Evolutionary conservation across 2,113 vertebrate species (phyloP), one percentile per base, ranked within the genome.

Genomic region (Triplophysa tibetana): DNA sequence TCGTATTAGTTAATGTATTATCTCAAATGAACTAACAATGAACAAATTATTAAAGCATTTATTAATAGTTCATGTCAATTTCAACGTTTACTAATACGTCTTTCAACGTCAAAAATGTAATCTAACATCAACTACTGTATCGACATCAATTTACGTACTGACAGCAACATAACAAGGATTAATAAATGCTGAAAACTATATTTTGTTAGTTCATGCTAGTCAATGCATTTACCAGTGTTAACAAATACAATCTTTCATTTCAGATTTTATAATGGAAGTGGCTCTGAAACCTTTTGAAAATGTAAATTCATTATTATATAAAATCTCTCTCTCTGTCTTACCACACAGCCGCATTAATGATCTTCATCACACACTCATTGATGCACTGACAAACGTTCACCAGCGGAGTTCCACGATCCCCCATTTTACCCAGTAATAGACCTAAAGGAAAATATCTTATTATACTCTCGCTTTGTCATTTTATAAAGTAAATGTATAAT

Each of bases 331-430:
- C 3, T 45, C 43, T 67, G 86, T 6, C 43, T 91, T 88, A 96
- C 95, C 95, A 96, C 4, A 96, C 95, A 0, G 95, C 95, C 26
- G 95, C 93, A 0, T 95, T 95, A 83, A 96, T 95, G 50, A 96
- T 94, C 84, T 95, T 95, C 95, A 96, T 96, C 0, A 96, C 95
- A 0, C 95, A 95, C 84, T 96, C 95, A 0, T 96, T 96, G 83
- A 96, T 92, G 2, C 95, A 95, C 90, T 95, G 95, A 88, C 95
- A 96, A 2, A 96, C 94, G 1, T 92, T 96, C 2, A 96, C 89
- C 80, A 96, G 86, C 0, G 95, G 95, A 0, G 89, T 74, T 65
- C 95, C 95, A 29, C 95, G 91, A 64, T 96, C 93, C 0, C 95
- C 95, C 95, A 96, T 96, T 78, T 92, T 94, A 1, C 95, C 95